phyloP scores from a whole-genome alignment of 2,888 invertebrate species.

The Lasius fuliginosus region DNA sequence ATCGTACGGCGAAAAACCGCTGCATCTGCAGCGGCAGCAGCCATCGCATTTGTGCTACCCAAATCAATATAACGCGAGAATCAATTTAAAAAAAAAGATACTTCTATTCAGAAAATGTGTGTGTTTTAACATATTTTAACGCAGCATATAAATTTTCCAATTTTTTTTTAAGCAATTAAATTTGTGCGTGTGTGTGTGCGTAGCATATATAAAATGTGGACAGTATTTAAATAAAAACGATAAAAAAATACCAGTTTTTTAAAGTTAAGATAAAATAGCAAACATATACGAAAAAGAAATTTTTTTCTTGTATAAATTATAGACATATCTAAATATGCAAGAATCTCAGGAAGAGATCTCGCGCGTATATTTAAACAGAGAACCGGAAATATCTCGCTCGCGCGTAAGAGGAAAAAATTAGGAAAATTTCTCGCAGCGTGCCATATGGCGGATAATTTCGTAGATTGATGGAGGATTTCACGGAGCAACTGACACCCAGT shows the following conservation, averaged over 20 bases:
- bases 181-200: neutral
- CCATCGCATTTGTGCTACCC: slow-evolving; percentile 1
- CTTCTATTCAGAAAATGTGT: slow-evolving; percentile 29
- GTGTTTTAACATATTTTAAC: neutral
- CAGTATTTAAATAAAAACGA: neutral
- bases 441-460: slow-evolving; percentile 81
- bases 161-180: neutral
- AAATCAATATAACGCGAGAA: neutral
- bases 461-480: slow-evolving; percentile 83
- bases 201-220: neutral
- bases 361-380: neutral
- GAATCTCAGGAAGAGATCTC: neutral
- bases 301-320: slow-evolving; percentile 2
- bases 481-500: slow-evolving; percentile 82
- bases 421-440: slow-evolving; percentile 56
- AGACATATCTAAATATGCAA: slow-evolving; percentile 5
- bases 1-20: slow-evolving; percentile 24
- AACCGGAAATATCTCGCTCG: slow-evolving; percentile 34
- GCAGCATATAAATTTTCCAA: neutral
- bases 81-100: slow-evolving; percentile 40
- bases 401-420: slow-evolving; percentile 5
- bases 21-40: neutral
- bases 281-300: neutral
- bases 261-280: neutral
- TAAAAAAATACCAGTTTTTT: neutral